Evolutionary conservation across 2,888 invertebrate species (phyloP), one percentile per base, ranked within the genome.

Genomic region (Caenorhabditis doughertyi): DNA sequence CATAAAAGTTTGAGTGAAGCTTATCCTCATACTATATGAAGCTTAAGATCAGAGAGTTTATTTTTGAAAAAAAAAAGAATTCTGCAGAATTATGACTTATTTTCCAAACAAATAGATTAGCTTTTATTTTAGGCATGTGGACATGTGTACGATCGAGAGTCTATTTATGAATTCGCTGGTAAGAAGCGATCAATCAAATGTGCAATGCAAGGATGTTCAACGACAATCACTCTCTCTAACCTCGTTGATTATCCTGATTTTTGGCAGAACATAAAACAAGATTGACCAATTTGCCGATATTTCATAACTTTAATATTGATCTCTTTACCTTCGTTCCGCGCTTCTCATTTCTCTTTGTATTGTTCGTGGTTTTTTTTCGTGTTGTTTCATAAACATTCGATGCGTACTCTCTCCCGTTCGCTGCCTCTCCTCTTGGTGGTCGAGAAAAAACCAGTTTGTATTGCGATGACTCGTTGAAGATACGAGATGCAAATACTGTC

Each of bases 361-460:
- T 32, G 47, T 53, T 23, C 51, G 51, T 29, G 32, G 23, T 44
- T 60, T 42, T 60, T 42, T 60, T 60, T 39, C 29, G 35, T 56
- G 55, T 51, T 71, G 64, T 79, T 71, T 79, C 79, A 65, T 79
- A 71, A 70, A 71, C 70, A 71, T 71, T 79, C 67, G 73, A 53
- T 64, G 35, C 62, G 27, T 49, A n/a, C 44, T 47, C 56, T 70
- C 71, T 32, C 32, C 58, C 70, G 70, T 71, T 51, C 60, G 23
- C 53, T 29, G 25, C 47, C 35, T 56, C 42, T 39, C 62, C 51
- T 47, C 60, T 60, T 42, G 51, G 68, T 67, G 60, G 67, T 60
- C 62, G 55, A 70, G 13, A 62, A 65, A 62, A 53, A 68, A 70
- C 77, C 49, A 77, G 68, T 56, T 77, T 68, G 44, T 77, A 62